Base-by-base conservation (phyloP, 2,797 vertebrate genomes). In the Selene dorsalis region DNA sequence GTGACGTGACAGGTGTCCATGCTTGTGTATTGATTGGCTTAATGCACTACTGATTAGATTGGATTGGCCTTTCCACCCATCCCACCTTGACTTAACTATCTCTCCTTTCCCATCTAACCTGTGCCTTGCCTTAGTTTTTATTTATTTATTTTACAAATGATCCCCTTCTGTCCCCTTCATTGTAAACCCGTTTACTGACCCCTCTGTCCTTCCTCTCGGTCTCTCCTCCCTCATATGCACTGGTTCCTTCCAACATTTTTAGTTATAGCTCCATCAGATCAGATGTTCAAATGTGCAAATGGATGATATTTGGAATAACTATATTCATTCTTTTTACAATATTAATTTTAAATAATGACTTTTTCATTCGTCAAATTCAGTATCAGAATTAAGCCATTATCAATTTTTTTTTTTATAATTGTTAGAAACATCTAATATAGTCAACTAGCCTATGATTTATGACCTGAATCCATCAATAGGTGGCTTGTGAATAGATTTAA, bases 21-120 rank as follows among this genome's bases (percentile, higher is more conserved):
- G 77, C 71, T 26, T 87, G 84, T 72, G 61, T 75, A 88, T 84
- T 69, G 87, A 89, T 90, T 84, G 86, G 59, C 71, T 86, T 89
- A 87, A 88, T 83, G 87, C 72, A 75, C 75, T 66, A 2, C 77
- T 85, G 80, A 91, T 91, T 84, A 61, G 57, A 88, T 86, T 87
- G 83, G 80, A 82, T 57, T 39, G 71, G 65, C 73, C 50, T 58
- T 22, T 73, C 41, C 56, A 86, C 58, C 74, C 35, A 67, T 28
- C 72, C 58, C 80, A 84, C 81, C 73, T 86, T 75, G 73, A 87
- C 73, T 75, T 63, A 69, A 75, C 73, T 70, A 68, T 35, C 45
- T 30, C 35, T 55, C 56, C 16, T 43, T 35, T 66, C 30, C 47
- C 60, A 59, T 77, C 38, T 74, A 28, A 22, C 28, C 48, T 35